Evolutionary conservation across 2,888 invertebrate genomes (phyloP).

Genomic region (Zaprionus bogoriensis): DNA sequence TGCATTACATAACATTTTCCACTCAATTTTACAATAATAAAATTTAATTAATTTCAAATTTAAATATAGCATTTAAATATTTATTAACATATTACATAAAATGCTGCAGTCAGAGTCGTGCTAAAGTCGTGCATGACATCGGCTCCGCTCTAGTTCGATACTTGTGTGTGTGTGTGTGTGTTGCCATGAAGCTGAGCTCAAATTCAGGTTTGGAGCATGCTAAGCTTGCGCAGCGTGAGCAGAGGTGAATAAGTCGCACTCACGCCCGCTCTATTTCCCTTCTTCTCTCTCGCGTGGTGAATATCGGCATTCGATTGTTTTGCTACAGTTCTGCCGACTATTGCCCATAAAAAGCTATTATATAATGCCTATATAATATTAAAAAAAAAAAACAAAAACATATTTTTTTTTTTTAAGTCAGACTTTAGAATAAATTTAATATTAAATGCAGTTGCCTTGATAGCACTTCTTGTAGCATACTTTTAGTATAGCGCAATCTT

Average conservation of each 20-base stretch:
- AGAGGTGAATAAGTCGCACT: neutral
- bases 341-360: too few relatives aligned
- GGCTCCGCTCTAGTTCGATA: neutral
- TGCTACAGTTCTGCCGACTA: neutral
- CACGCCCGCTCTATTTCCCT: too few relatives aligned
- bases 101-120: neutral
- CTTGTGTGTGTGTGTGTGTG: neutral
- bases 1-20: too few relatives aligned
- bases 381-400: too few relatives aligned
- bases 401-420: too few relatives aligned
- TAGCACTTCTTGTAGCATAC: conserved; percentile 22
- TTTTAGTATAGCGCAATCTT: conserved; percentile 4
- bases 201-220: neutral
- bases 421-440: too few relatives aligned
- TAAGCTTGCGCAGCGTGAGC: neutral
- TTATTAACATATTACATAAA: neutral
- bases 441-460: too few relatives aligned
- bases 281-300: conserved; percentile 24
- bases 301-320: neutral
- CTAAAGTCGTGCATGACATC: neutral
- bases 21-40: too few relatives aligned
- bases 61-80: too few relatives aligned
- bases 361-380: too few relatives aligned
- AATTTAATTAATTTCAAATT: too few relatives aligned
- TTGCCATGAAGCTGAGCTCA: neutral